Evolutionary conservation across 37 sponge, comb jelly and placozoan genomes (phyloP), one percentile per base, ranked within the genome.

Genomic region (Tethya wilhelma): DNA sequence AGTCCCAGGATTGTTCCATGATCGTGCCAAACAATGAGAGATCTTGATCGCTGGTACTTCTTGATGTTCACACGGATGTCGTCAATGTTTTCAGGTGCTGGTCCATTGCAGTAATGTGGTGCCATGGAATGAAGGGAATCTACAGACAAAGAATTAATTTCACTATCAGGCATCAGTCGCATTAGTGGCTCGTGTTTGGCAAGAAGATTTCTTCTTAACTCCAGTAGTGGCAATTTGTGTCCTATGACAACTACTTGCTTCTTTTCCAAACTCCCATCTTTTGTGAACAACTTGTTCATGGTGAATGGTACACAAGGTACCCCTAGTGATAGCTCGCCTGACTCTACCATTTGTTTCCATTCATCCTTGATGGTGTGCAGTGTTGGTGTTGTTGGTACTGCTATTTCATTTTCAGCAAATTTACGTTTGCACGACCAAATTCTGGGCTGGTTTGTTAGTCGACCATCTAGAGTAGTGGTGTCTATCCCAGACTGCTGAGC

Each of bases 1-100:
- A 44, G 79, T 40, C 79, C 79, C 14, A 64, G 66, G 37, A 78
- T 56, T 26, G 79, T 78, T 45, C 46, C 65, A 64, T 78, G 79
- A 29, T 78, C 79, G 43, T 78, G 67, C 79, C 79, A 78, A n/a
- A 78, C 41, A 44, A 22, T 46, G 28, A 78, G 49, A 38, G 79
- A 38, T 44, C 79, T 31, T 36, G 56, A 65, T 42, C 67, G 66
- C 29, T 78, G 67, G 29, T 41, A 1, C 26, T 32, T 12, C 49
- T 64, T 65, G 11, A 78, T 64, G 67, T 12, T 28, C 11, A n/a
- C n/a, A n/a, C n/a, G n/a, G n/a, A n/a, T n/a, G n/a, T n/a, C n/a
- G n/a, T n/a, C n/a, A n/a, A 64, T 25, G 30, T 11, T 39, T 56
- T 17, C 36, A 56, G 74, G 57, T 49, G 33, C 14, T 72, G 17